Evolutionary conservation across 1,140 invertebrate species (phyloP), one percentile per base, ranked within the genome.

Genomic region (Cryptotermes secundus): DNA sequence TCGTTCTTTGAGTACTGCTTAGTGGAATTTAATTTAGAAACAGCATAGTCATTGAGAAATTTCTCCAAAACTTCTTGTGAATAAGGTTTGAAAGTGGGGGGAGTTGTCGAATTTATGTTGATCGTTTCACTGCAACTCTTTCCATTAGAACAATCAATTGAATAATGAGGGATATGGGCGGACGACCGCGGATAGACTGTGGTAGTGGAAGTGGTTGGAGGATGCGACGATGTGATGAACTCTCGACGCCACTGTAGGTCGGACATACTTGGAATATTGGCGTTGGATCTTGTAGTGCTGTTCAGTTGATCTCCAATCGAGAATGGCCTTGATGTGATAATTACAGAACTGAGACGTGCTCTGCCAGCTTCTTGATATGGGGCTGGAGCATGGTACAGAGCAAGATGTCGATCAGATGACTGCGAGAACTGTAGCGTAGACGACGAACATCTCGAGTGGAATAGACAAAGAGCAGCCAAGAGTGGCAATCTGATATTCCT

Each of bases 1-100:
- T 38, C 80, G 35, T 45, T 38, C n/a, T 34, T 81, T 81, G 80
- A 26, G 12, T 6, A 34, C 7, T 36, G 34, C 22, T 35, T 81
- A 26, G 24, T 9, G 10, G 35, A n/a, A 81, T 45, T 81, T 81
- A 26, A 26, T 34, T 34, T 45, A 9, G 53, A 36, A 31, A 2
- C n/a, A 26, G 83, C 38, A 34, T 49, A 72, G n/a, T 83, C 83
- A n/a, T 53, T 42, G 9, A 83, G 49, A 59, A 83, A 83, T 59
- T 83, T 83, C 4, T 83, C 83, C 53, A 83, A 34, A 2, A 72
- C 53, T 7, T 83, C 83, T 42, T 83, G 83, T 22, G 83, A 59
- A 59, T 83, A 83, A 7, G 83, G 83, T 49, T 83, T 83, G 59
- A 83, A 83, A 42, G 83, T 83, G 6, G 59, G 83, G 9, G 24